Evolutionary conservation across 2,797 vertebrate genomes (phyloP), one percentile per base, ranked within the genome.

Genomic region (Gymnothorax reevesii): DNA sequence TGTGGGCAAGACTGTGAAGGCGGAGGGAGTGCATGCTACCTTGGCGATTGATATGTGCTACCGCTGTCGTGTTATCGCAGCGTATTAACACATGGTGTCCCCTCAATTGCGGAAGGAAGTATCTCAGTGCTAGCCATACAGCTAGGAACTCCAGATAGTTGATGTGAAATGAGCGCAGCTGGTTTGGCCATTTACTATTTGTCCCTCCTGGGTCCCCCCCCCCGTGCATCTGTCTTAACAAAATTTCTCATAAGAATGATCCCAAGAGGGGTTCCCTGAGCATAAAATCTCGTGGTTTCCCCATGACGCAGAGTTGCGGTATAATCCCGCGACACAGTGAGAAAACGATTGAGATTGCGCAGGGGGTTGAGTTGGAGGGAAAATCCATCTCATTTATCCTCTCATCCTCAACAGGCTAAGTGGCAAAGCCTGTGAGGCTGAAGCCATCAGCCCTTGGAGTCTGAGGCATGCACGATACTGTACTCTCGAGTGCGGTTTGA

Each of bases 41-140:
- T 4, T 88, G 79, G 42, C 57, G 59, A 82, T 87, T 90, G 57
- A 88, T 42, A 42, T 42, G 33, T 7, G 86, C 83, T 71, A 88
- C 71, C 4, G 85, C 49, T 0, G 83, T 85, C 2, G 71, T 83
- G 54, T 88, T 87, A 66, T 88, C 88, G 0, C 8, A 84, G 2
- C 84, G 71, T 8, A 88, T 77, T 2, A 88, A 49, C 54, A 89
- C 83, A 86, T 89, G 85, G 12, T 87, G 66, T 2, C 71, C 86
- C n/a, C 52, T 84, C 2, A 86, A 22, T 17, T 57, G 22, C 0
- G 59, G 84, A 6, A 88, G 82, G 27, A 88, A 87, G 66, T 86
- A 59, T 57, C 77, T 89, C 6, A 88, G 79, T 0, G 71, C 57
- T 4, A 86, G 62, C 57, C 59, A 49, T 20, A 20, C 49, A n/a